Conservation (phyloP, 1,140 invertebrate genomes). For the Maconellicoccus hirsutus region DNA sequence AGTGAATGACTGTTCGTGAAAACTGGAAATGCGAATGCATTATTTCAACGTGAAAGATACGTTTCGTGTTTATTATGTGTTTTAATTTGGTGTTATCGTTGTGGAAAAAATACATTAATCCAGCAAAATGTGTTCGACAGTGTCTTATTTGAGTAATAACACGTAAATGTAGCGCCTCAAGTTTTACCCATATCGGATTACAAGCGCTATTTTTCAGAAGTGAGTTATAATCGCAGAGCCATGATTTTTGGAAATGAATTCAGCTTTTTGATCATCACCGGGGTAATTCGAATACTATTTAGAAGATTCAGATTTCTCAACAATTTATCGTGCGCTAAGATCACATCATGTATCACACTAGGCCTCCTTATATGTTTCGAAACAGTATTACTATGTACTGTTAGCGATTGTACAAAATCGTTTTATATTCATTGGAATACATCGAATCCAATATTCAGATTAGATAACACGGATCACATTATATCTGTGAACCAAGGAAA, state of each 20-base stretch:
- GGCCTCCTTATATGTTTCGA: constrained; percentile 62
- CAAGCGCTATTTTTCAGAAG: constrained; percentile 17
- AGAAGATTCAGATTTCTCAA: constrained; percentile 28
- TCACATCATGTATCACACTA: constrained; percentile 51
- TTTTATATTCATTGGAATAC: constrained; percentile 80
- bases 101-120: neutral
- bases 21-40: constrained; percentile 12
- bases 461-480: constrained; percentile 95
- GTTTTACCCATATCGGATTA: constrained; percentile 14
- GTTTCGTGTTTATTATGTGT: neutral
- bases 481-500: constrained; percentile 93
- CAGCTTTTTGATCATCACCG: constrained; percentile 24
- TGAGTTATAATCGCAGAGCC: constrained; percentile 12
- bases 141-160: neutral
- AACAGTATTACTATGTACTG: constrained; percentile 57
- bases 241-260: constrained; percentile 29
- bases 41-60: neutral
- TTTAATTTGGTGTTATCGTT: neutral
- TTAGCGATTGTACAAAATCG: constrained; percentile 65
- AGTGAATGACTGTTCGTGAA: constrained; percentile 6
- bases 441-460: constrained; percentile 78
- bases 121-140: neutral
- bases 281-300: constrained; percentile 26
- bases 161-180: constrained; percentile 16
- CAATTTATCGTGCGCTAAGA: constrained; percentile 32